Evolutionary conservation across 2,113 vertebrate genomes (phyloP).

Genomic region (Scophthalmus maximus): DNA sequence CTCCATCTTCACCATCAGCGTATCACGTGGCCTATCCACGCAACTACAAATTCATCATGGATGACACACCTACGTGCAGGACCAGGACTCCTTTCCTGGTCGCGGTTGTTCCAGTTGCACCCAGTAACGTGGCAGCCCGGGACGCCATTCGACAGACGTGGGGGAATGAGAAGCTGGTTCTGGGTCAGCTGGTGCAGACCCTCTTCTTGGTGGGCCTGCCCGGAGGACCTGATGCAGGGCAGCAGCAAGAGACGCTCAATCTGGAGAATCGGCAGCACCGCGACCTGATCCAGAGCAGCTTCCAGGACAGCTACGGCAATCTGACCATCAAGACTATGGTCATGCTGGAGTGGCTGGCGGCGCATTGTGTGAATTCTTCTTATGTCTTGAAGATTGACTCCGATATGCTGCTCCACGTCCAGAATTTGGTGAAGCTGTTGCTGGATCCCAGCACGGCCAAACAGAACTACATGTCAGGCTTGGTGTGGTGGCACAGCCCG

Average conservation of each 20-base stretch:
- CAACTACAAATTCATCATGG: constrained; percentile 77
- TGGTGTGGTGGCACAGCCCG: constrained; percentile 90
- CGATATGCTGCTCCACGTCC: constrained; percentile 89
- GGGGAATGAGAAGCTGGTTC: constrained; percentile 75
- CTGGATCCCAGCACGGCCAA: constrained; percentile 81
- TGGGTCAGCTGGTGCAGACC: constrained; percentile 48
- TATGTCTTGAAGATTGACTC: constrained; percentile 92
- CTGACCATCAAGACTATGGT: constrained; percentile 86
- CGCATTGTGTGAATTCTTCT: constrained; percentile 66
- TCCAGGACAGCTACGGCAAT: constrained; percentile 80
- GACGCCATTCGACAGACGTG: constrained; percentile 77
- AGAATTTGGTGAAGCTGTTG: constrained; percentile 88
- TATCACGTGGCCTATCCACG: constrained; percentile 69
- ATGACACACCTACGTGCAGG: constrained; percentile 65
- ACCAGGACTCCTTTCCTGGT: constrained; percentile 76
- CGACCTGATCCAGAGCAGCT: constrained; percentile 85
- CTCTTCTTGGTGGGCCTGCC: constrained; percentile 78
- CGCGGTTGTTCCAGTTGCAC: constrained; percentile 70
- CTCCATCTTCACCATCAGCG: neutral
- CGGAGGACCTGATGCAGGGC: neutral
- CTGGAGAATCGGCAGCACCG: constrained; percentile 72
- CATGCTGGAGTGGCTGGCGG: constrained; percentile 83
- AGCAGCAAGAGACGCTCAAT: constrained; percentile 32
- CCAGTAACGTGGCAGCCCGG: constrained; percentile 9
- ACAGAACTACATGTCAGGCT: constrained; percentile 89